Base-by-base conservation (phyloP, 2,797 vertebrate species). In the Malurus splendens region DNA sequence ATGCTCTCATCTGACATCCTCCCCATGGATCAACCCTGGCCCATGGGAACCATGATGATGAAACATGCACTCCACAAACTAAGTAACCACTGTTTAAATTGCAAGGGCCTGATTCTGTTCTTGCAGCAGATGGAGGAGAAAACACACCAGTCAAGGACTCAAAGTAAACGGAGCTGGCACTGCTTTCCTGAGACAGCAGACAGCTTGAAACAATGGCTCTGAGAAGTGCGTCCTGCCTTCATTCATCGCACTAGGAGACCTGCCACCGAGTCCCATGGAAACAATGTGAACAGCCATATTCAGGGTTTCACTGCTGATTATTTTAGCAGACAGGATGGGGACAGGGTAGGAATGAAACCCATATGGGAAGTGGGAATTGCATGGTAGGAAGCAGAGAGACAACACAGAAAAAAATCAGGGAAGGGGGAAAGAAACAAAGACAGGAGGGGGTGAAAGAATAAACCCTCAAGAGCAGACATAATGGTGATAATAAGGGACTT, bases 241-340 rank as follows among this genome's bases (percentile, higher is more conserved):
- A 95, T 95, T 95, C 90, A 95, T 95, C 93, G 90, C 93, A 67
- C 85, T 39, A 92, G 82, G 89, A 86, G 90, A 81, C 80, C 67
- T 87, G 90, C 90, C 87, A 87, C 90, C 0, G 3, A 90, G 89
- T 92, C 93, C 89, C 93, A 86, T 10, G 10, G 85, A 94, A 94
- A 95, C 90, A 95, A 95, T 94, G 92, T 82, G 89, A 93, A 90
- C 50, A 47, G 82, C 92, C 94, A 93, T 87, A 76, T 93, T 95
- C 93, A 71, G 91, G 71, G 86, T 83, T 90, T 93, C 90, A 73
- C 79, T 91, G 82, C 89, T 95, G 95, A 93, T 95, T 95, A 93
- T 93, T 95, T 93, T 93, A 95, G 92, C 95, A 95, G 94, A 92
- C 93, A 95, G 94, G 95, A 95, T 95, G 94, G 90, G 94, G 95